Evolutionary conservation across 2,797 vertebrate genomes (phyloP).

Genomic region (Delichon dasypus): DNA sequence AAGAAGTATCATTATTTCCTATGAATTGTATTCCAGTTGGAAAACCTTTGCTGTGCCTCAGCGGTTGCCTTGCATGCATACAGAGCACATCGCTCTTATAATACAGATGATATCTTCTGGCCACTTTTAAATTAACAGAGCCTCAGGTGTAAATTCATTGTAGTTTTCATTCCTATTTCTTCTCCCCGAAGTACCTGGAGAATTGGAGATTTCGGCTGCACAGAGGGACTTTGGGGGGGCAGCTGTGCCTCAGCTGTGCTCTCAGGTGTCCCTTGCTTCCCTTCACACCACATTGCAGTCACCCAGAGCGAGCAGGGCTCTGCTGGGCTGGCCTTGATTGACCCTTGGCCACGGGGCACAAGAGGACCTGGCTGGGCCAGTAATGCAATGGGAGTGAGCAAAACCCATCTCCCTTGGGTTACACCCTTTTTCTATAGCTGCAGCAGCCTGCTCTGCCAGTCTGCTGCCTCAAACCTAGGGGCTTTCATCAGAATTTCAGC

Average conservation of each 20-base stretch:
- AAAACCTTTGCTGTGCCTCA: background rate
- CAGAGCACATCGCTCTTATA: background rate
- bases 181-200: background rate
- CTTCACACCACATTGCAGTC: fast-evolving
- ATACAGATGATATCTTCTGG: background rate
- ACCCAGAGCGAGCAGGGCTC: background rate
- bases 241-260: background rate
- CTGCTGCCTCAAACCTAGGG: background rate
- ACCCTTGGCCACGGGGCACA: fast-evolving
- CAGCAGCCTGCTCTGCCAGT: background rate
- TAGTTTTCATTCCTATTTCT: background rate
- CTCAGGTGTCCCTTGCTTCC: background rate
- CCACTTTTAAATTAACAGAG: background rate
- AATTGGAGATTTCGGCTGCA: background rate
- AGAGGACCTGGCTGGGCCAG: background rate
- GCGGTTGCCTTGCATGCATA: background rate
- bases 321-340: background rate
- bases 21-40: background rate
- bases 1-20: background rate
- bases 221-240: background rate
- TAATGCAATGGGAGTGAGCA: background rate
- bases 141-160: background rate
- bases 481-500: background rate
- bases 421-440: background rate
- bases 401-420: background rate